phyloP scores from a whole-genome alignment of 1,140 invertebrate species.

The Drosophila neocordata region DNA sequence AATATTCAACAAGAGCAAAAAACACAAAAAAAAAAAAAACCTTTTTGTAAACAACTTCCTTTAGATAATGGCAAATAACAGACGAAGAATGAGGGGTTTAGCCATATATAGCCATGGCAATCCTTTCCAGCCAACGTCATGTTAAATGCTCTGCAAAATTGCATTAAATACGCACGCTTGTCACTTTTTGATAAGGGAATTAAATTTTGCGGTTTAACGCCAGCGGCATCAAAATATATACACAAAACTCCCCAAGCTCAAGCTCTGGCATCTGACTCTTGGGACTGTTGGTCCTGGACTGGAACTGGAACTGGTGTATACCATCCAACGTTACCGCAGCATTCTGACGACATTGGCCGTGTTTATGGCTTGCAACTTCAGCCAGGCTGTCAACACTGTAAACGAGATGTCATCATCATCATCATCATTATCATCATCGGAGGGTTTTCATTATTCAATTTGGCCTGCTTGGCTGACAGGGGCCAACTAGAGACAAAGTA shows the following conservation, averaged over 20 bases:
- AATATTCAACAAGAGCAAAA: too few relatives aligned
- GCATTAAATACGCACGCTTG: slow-evolving; percentile 82
- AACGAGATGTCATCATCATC: slow-evolving; percentile 62
- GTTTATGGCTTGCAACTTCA: slow-evolving; percentile 67
- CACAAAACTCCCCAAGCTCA: slow-evolving; percentile 15
- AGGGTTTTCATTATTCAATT: slow-evolving; percentile 29
- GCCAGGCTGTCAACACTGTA: slow-evolving; percentile 67
- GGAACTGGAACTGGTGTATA: neutral
- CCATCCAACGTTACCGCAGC: neutral
- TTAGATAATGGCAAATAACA: slow-evolving; percentile 65
- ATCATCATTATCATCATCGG: slow-evolving; percentile 30
- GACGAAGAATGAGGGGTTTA: slow-evolving; percentile 3
- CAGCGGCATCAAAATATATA: slow-evolving; percentile 30
- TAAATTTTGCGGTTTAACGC: slow-evolving; percentile 82
- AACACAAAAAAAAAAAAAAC: slow-evolving; percentile 39
- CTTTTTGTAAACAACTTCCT: slow-evolving; percentile 71
- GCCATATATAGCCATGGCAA: slow-evolving; percentile 15
- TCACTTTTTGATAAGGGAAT: slow-evolving; percentile 82
- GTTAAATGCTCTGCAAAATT: slow-evolving; percentile 82
- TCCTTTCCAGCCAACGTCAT: slow-evolving; percentile 49
- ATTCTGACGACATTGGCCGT: slow-evolving; percentile 54
- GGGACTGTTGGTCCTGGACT: neutral
- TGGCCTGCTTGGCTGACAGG: slow-evolving; percentile 22
- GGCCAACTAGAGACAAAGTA: slow-evolving; percentile 23
- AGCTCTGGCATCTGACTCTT: slow-evolving; percentile 6